Evolutionary conservation across 2,888 invertebrate species (phyloP).

Genomic region (Melangyna quadrimaculata): DNA sequence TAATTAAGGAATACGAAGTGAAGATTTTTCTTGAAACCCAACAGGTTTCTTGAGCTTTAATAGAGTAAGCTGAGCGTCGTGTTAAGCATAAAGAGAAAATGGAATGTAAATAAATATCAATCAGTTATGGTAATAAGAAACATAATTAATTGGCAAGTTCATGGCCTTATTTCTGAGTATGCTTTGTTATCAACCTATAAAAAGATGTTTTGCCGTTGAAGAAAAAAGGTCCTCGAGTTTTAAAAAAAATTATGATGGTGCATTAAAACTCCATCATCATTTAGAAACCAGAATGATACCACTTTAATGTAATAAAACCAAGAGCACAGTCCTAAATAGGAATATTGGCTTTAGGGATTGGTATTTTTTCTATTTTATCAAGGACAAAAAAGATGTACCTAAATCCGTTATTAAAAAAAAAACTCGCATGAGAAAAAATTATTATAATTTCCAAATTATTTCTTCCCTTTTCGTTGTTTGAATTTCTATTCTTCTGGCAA

Average conservation of each 20-base stretch:
- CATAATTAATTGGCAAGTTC: background rate
- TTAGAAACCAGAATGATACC: background rate
- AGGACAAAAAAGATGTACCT: background rate
- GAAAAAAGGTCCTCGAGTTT: background rate
- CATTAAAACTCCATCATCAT: slow-evolving; percentile 3
- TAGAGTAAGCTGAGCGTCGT: background rate
- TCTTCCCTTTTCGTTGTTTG: background rate
- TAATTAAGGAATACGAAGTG: background rate
- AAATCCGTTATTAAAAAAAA: background rate
- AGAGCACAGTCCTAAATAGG: background rate
- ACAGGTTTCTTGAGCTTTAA: slow-evolving; percentile 2
- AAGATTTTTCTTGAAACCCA: background rate
- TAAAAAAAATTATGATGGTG: background rate
- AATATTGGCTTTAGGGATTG: background rate
- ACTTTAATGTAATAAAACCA: background rate
- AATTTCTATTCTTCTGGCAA: background rate
- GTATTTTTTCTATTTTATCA: background rate
- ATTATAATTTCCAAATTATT: background rate
- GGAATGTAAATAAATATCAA: slow-evolving; percentile 24
- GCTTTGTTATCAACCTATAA: background rate
- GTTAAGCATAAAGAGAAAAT: background rate
- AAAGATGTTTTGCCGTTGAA: background rate
- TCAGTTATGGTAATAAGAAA: slow-evolving; percentile 25
- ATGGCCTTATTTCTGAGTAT: background rate
- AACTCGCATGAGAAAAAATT: background rate